These are phyloP conservation scores for Otolemur crassicaudatus DNA, from an alignment of 2,797 vertebrate species.

Conservation along the genomic window DNA sequence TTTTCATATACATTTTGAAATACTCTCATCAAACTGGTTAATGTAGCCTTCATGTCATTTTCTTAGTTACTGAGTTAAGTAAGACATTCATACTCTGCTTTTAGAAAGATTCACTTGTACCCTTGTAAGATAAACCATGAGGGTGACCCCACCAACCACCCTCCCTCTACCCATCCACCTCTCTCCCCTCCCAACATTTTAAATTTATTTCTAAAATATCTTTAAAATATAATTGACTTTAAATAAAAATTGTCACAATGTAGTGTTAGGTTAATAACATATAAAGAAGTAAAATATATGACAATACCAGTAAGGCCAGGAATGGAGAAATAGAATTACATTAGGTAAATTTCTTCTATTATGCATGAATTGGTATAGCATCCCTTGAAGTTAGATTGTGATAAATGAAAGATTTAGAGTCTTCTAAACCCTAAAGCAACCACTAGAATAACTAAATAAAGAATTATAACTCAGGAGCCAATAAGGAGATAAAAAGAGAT, in stretches of 20 bases:
- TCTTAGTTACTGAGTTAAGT: too few relatives aligned
- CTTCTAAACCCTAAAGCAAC: not conserved
- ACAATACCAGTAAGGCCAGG: not conserved
- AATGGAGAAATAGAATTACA: not conserved
- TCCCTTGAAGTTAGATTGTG: not conserved
- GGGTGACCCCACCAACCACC: too few relatives aligned
- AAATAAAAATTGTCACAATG: not conserved
- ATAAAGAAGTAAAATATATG: not conserved
- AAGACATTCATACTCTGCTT: too few relatives aligned
- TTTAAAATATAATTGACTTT: not conserved
- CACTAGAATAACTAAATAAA: not conserved
- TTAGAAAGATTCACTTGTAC: too few relatives aligned
- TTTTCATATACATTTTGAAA: too few relatives aligned
- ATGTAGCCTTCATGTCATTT: too few relatives aligned
- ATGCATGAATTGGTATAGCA: not conserved
- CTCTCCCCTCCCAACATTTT: too few relatives aligned
- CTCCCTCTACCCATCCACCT: too few relatives aligned
- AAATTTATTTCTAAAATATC: not conserved
- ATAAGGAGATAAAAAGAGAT: not conserved
- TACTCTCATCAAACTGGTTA: too few relatives aligned
- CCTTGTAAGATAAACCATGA: too few relatives aligned
- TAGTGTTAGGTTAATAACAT: not conserved
- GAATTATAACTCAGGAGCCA: not conserved
- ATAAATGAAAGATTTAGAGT: not conserved
- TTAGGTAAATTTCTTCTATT: not conserved